phyloP scores from a whole-genome alignment of 2,113 vertebrate genomes.

The Lampris megalopsis region DNA sequence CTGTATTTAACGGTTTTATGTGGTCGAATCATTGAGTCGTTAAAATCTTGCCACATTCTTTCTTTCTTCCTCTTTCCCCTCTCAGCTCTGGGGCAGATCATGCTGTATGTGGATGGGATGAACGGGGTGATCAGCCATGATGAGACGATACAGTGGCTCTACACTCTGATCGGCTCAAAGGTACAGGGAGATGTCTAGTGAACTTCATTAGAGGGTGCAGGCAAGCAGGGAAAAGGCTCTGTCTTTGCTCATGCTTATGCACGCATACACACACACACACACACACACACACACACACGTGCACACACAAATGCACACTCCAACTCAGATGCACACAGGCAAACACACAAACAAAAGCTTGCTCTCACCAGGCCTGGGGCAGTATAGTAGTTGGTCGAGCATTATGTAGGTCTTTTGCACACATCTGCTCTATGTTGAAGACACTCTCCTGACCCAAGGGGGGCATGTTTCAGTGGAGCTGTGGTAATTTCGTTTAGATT shows the following conservation, averaged over 20 bases:
- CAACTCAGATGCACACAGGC: background rate
- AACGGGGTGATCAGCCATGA: slow-evolving; percentile 93
- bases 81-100: slow-evolving; percentile 95
- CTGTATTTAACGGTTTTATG: too few species aligned
- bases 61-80: slow-evolving; percentile 11
- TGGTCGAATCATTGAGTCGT: background rate
- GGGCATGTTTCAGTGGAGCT: slow-evolving; percentile 10
- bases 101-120: slow-evolving; percentile 98
- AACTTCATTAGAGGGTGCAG: too few species aligned
- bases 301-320: background rate
- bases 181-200: slow-evolving; percentile 69
- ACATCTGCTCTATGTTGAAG: slow-evolving; percentile 34
- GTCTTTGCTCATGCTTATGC: background rate
- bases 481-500: slow-evolving; percentile 7
- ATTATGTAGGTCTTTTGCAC: background rate
- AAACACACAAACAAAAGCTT: background rate
- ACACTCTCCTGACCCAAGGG: slow-evolving; percentile 2
- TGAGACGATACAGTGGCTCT: slow-evolving; percentile 96
- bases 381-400: too few species aligned
- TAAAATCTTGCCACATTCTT: background rate
- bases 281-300: slow-evolving; percentile 15
- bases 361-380: background rate
- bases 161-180: slow-evolving; percentile 94
- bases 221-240: too few species aligned
- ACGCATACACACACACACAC: background rate